Evolutionary conservation across 2,888 invertebrate species (phyloP).

Genomic region (Eristalis arbustorum): DNA sequence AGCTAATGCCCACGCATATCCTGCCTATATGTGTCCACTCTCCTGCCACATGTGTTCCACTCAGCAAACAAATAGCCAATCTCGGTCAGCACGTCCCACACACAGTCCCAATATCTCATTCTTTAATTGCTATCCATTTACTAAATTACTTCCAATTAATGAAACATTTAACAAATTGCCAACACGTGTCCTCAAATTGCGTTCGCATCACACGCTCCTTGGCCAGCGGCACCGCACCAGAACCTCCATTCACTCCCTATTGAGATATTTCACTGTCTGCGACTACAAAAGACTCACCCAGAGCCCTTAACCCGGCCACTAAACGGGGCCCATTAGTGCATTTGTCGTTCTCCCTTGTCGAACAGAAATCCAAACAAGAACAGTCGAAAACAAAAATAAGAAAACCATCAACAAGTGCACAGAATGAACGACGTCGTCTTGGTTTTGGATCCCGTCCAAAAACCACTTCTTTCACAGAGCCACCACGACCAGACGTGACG

Average conservation of each 20-base stretch:
- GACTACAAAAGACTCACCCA: not conserved
- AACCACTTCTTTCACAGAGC: conserved; percentile 53
- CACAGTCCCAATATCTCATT: not conserved
- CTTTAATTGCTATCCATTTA: not conserved
- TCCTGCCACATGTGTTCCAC: not conserved
- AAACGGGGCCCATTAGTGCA: not conserved
- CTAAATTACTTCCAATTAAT: not conserved
- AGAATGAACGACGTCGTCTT: conserved; percentile 4
- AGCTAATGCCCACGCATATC: no score
- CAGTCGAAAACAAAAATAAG: not conserved
- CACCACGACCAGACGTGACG: not conserved
- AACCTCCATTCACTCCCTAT: not conserved
- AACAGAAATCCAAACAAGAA: not conserved
- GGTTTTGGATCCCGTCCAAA: conserved; percentile 58
- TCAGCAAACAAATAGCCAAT: not conserved
- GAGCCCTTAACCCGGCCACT: conserved; percentile 10
- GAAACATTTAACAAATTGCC: not conserved
- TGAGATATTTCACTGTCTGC: not conserved
- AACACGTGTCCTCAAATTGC: conserved; percentile 29
- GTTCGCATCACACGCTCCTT: not conserved
- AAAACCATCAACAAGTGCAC: conserved; percentile 14
- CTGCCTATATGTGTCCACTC: not conserved
- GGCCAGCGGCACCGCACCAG: not conserved
- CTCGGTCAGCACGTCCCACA: not conserved
- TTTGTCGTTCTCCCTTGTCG: not conserved